Evolutionary conservation across 2,797 vertebrate genomes (phyloP), one percentile per base, ranked within the genome.

Genomic region (Delichon dasypus): DNA sequence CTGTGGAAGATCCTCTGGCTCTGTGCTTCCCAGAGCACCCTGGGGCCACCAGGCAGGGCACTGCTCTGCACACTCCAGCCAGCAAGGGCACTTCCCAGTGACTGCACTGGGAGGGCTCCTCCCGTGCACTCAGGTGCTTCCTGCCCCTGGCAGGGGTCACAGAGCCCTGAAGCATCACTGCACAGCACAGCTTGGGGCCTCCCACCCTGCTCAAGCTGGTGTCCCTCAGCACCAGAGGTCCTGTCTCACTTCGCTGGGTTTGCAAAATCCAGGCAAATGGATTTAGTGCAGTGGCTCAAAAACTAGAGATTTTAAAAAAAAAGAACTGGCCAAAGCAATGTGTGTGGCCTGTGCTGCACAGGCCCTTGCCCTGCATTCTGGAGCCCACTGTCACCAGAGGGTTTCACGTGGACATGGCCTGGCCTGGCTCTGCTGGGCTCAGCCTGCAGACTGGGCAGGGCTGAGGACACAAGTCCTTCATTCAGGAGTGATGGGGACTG

Each of bases 401-500:
- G 60, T 5, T 26, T 61, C 61, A 51, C 1, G 2, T 17, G 21
- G 65, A 9, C 12, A 6, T 0, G 0, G 30, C 25, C 70, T 34
- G 34, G 71, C 19, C 40, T 22, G 32, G 54, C 72, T 57, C 68
- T 83, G 68, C 85, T 60, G 65, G 53, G 65, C 53, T 54, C 13
- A n/a, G n/a, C 30, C 13, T 8, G 16, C 45, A 44, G 13, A 8
- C 62, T 23, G 42, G 27, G 26, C 62, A 60, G 45, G 32, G 22
- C 71, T 75, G 53, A 64, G 53, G 45, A 21, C 57, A 53, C 32
- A 36, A 67, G 11, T 4, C 58, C 32, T 64, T 51, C 45, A n/a
- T 9, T 58, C 66, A 78, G 84, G 36, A 78, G 8, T 17, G 66
- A 44, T 12, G 10, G 47, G 18, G 17, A 54, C 15, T 32, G n/a